phyloP scores from a whole-genome alignment of 1,140 invertebrate species.

The Eufriesea mexicana region DNA sequence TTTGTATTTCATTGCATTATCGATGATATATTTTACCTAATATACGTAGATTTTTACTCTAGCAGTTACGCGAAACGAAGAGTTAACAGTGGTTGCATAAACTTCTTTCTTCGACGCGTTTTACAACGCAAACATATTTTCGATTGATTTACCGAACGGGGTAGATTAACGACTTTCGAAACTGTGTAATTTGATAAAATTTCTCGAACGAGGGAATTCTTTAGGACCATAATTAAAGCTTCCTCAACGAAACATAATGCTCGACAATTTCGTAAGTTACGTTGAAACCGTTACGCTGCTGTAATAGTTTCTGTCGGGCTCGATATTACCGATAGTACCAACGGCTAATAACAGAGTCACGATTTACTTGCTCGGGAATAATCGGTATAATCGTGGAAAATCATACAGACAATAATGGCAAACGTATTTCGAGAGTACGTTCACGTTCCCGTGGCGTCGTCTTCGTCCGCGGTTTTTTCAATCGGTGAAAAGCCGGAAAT shows the following conservation, averaged over 20 bases:
- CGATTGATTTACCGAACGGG: background rate
- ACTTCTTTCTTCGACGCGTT: conserved; percentile 21
- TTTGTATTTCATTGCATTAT: background rate
- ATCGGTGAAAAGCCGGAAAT: conserved; percentile 55
- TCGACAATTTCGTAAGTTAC: background rate
- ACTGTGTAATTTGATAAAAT: background rate
- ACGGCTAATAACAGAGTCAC: conserved; percentile 40
- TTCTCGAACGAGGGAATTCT: background rate
- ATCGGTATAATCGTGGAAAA: conserved; percentile 34
- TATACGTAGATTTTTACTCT: background rate
- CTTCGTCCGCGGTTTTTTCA: conserved; percentile 39
- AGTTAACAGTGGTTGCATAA: conserved; percentile 11
- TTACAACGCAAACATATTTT: conserved; percentile 1
- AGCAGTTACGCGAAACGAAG: background rate
- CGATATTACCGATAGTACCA: conserved; percentile 32
- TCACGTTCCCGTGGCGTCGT: conserved; percentile 31
- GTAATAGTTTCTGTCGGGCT: conserved; percentile 26
- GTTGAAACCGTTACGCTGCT: background rate
- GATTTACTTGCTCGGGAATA: conserved; percentile 35
- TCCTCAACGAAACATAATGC: background rate
- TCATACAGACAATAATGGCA: conserved; percentile 27
- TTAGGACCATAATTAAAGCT: background rate
- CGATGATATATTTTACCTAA: conserved; percentile 1
- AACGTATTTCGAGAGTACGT: background rate
- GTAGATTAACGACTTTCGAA: background rate